A percentile compares a stretch with the other conserved stretches of the same genome.
These are phyloP conservation scores for Pleuronectes platessa DNA, from an alignment of 2,113 vertebrate genomes.

Conservation along the genomic window DNA sequence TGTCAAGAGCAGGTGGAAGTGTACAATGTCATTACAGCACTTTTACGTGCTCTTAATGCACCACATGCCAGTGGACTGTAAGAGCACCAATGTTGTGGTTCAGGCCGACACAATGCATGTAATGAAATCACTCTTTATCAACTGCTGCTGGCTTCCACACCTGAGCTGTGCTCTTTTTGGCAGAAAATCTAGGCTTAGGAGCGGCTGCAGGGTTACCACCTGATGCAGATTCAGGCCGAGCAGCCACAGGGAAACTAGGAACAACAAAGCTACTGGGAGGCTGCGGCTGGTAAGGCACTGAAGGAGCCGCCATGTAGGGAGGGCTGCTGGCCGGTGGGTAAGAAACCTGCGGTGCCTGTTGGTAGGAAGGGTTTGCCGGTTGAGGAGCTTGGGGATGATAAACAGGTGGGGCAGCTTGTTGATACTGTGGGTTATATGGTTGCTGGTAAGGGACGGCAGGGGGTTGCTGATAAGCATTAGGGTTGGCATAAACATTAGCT, in stretches of 20 bases:
- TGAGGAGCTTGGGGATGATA: constrained; percentile 72
- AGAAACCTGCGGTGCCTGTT: constrained; percentile 55
- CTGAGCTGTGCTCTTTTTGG: constrained; percentile 93
- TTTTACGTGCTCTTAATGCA: constrained; percentile 23
- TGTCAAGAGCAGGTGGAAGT: background rate
- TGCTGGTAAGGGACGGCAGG: constrained; percentile 68
- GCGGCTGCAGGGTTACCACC: constrained; percentile 81
- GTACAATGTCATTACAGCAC: constrained; percentile 3
- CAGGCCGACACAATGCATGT: constrained; percentile 15
- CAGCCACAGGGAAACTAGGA: constrained; percentile 79
- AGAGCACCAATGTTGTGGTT: constrained; percentile 31
- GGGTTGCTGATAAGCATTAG: constrained; percentile 69
- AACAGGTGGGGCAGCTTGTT: constrained; percentile 48
- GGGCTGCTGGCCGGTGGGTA: constrained; percentile 77
- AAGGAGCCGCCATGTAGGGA: constrained; percentile 71
- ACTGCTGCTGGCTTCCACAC: constrained; percentile 93
- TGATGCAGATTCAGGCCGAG: constrained; percentile 83
- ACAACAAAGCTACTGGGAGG: constrained; percentile 73
- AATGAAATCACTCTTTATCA: constrained; percentile 83
- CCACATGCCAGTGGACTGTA: constrained; percentile 17
- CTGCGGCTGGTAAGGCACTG: constrained; percentile 74
- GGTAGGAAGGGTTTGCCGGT: constrained; percentile 68
- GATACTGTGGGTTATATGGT: constrained; percentile 75
- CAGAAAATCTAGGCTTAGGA: constrained; percentile 95
- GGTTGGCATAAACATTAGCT: constrained; percentile 67